Evolutionary conservation across 2,888 invertebrate genomes (phyloP), one percentile per base, ranked within the genome.

Genomic region (Euproctis similis): DNA sequence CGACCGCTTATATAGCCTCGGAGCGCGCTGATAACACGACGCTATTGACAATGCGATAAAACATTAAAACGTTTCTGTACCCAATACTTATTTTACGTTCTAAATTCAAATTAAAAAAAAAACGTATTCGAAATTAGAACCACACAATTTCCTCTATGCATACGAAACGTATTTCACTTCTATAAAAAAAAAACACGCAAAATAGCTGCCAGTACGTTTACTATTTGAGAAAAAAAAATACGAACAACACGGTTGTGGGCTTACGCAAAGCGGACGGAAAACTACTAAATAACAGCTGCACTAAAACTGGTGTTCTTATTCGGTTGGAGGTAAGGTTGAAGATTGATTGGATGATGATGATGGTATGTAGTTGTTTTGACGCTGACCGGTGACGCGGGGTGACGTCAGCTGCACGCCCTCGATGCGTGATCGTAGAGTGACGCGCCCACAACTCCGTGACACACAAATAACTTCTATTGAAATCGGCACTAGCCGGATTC

Each of bases 371-470:
- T 50, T 31, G 42, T 28, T 12, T 45, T 78, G 78, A 78, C 80
- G 78, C 53, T 57, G 47, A n/a, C n/a, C 28, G 13, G 46, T 78
- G 78, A 78, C 80, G 78, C 53, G 57, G 47, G 12, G 13, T 74
- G 73, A 77, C 78, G 78, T 76, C 71, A 71, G 29, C 34, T 34
- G 35, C 77, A 78, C 71, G 76, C 69, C 18, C 30, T 25, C 42
- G 25, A 34, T 36, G 69, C 76, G 68, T 77, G 77, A 30, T 50
- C 46, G 46, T 6, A 25, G 54, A 39, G 57, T 59, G 74, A 64
- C 74, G 72, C 69, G 71, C 74, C 76, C 72, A 70, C n/a, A n/a
- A n/a, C n/a, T n/a, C 70, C 49, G 44, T 42, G 41, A 50, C 43
- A 44, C 40, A 36, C 30, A 28, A 31, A 36, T 35, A 20, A 10